Conservation (phyloP, 2,888 invertebrate species). For the Protonemura montana region DNA sequence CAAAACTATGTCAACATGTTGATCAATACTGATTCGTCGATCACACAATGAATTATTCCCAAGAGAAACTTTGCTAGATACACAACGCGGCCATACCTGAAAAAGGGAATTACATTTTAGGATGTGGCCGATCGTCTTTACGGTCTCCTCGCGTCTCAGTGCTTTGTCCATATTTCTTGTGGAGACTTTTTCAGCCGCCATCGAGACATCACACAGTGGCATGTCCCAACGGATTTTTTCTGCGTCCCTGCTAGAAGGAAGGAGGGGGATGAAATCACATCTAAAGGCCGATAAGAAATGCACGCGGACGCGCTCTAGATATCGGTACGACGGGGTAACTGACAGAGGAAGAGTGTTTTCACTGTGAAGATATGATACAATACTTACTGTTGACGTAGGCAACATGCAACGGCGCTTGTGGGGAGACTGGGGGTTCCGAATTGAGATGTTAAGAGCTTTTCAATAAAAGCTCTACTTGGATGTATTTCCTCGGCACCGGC, state of each 20-base stretch:
- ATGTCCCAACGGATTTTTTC: neutral
- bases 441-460: neutral
- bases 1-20: constrained; percentile 40
- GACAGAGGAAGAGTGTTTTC: neutral
- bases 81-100: neutral
- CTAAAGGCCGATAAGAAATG: neutral
- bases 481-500: neutral
- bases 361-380: neutral
- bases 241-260: neutral
- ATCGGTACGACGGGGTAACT: neutral
- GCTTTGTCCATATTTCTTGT: neutral
- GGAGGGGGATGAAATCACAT: neutral
- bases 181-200: neutral
- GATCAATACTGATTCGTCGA: constrained; percentile 20
- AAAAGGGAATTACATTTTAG: neutral
- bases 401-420: neutral
- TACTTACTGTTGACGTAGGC: neutral
- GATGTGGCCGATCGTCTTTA: neutral
- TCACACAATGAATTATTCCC: constrained; percentile 12
- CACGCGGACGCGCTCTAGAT: neutral
- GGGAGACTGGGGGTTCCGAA: neutral
- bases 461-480: neutral
- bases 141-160: neutral
- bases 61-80: neutral
- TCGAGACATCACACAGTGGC: neutral